Conservation (phyloP, 2,888 invertebrate genomes). For the Drosophila nr. perissopoda region DNA sequence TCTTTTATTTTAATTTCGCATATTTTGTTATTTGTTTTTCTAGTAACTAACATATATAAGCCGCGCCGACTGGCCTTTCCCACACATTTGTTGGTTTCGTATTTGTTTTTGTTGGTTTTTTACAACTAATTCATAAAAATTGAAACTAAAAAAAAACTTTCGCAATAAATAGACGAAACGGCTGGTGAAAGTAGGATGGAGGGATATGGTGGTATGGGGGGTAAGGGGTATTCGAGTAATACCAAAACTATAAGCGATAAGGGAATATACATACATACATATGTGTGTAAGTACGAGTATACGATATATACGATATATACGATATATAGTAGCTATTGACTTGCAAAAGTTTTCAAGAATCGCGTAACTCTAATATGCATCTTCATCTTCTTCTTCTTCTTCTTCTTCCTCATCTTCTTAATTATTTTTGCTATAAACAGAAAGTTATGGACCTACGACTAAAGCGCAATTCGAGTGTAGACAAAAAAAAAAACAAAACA, state of each 20-base stretch:
- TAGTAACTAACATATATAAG: slow-evolving; percentile 56
- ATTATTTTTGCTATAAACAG: slow-evolving; percentile 64
- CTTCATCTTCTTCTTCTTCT: slow-evolving; percentile 14
- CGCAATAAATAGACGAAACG: slow-evolving; percentile 35
- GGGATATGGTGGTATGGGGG: background rate
- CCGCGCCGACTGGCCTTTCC: slow-evolving; percentile 50
- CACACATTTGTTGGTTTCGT: slow-evolving; percentile 36
- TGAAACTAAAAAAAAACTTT: slow-evolving; percentile 59
- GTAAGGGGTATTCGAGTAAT: background rate
- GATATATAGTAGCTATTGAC: slow-evolving; percentile 62
- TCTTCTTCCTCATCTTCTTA: slow-evolving; percentile 14
- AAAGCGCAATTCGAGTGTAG: slow-evolving; percentile 38
- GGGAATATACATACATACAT: slow-evolving; percentile 15
- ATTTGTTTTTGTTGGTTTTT: slow-evolving; percentile 16
- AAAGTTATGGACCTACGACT: slow-evolving; percentile 48
- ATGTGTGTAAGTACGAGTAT: slow-evolving; percentile 17
- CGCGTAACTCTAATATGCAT: slow-evolving; percentile 37
- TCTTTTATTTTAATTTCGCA: background rate
- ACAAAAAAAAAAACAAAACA: slow-evolving; percentile 32
- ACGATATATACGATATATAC: slow-evolving; percentile 26
- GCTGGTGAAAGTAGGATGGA: background rate
- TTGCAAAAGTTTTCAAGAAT: slow-evolving; percentile 50
- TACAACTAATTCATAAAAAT: slow-evolving; percentile 67
- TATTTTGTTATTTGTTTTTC: slow-evolving; percentile 18
- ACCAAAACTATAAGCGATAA: slow-evolving; percentile 30